Evolutionary conservation across 2,113 vertebrate genomes (phyloP).

Genomic region (Gobiocypris rarus): DNA sequence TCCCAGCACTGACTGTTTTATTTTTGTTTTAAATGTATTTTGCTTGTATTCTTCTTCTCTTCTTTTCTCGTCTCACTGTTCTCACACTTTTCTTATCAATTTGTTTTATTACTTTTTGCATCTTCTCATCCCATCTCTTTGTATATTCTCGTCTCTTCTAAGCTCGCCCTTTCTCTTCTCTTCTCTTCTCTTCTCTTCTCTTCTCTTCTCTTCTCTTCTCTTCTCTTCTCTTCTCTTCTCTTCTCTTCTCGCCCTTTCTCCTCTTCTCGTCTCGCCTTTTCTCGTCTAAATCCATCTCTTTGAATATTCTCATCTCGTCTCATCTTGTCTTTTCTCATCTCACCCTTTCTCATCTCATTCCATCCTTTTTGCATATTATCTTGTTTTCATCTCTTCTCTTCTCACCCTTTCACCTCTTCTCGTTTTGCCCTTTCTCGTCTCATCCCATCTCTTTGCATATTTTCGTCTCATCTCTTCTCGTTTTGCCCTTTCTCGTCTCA

Average conservation of each 20-base stretch:
- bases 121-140: background rate
- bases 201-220: too few species aligned
- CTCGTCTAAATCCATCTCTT: background rate
- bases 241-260: background rate
- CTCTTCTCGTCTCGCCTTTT: background rate
- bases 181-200: background rate
- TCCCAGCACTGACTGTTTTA: background rate
- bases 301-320: background rate
- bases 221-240: conserved; percentile 30
- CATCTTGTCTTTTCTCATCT: background rate
- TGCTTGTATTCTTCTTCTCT: background rate
- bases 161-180: background rate
- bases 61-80: background rate
- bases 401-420: background rate
- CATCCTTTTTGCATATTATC: too few species aligned
- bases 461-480: background rate
- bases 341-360: background rate
- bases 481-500: background rate
- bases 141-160: background rate
- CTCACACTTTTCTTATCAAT: background rate
- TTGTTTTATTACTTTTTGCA: background rate
- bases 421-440: background rate
- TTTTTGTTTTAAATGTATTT: too few species aligned
- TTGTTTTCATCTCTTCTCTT: too few species aligned
- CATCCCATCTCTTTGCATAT: background rate